phyloP scores from a whole-genome alignment of 2,113 vertebrate species.

The Collichthys lucidus region DNA sequence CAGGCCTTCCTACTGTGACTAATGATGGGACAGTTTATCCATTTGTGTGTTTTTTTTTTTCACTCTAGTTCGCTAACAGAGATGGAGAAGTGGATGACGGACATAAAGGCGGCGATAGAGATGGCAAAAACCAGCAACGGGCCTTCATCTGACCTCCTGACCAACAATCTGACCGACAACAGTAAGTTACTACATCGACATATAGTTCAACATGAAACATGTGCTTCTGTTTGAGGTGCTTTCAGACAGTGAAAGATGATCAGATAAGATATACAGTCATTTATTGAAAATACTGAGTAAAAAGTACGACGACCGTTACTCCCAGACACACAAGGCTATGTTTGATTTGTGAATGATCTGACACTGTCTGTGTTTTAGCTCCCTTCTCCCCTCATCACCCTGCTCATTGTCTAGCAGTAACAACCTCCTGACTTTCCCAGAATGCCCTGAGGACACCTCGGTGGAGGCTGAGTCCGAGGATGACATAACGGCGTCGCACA shows the following conservation, averaged over 20 bases:
- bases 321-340: neutral
- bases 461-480: slow-evolving; percentile 96
- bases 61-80: slow-evolving; percentile 86
- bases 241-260: neutral
- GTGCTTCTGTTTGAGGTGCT: neutral
- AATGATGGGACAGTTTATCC: slow-evolving; percentile 1
- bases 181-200: slow-evolving; percentile 86
- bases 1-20: neutral
- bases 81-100: slow-evolving; percentile 97
- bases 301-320: neutral
- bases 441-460: slow-evolving; percentile 90
- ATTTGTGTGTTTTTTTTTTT: slow-evolving; percentile 15
- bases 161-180: slow-evolving; percentile 87
- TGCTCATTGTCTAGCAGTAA: slow-evolving; percentile 72
- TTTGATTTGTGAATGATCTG: slow-evolving; percentile 52
- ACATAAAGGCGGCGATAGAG: slow-evolving; percentile 93
- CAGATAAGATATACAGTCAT: neutral
- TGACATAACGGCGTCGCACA: slow-evolving; percentile 89
- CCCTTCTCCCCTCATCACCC: slow-evolving; percentile 54
- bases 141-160: slow-evolving; percentile 86
- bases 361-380: slow-evolving; percentile 65
- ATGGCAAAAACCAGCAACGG: slow-evolving; percentile 89
- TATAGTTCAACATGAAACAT: neutral
- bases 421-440: slow-evolving; percentile 86
- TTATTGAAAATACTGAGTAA: neutral